Base-by-base conservation (phyloP, 2,113 vertebrate species). In the Papio anubis region DNA sequence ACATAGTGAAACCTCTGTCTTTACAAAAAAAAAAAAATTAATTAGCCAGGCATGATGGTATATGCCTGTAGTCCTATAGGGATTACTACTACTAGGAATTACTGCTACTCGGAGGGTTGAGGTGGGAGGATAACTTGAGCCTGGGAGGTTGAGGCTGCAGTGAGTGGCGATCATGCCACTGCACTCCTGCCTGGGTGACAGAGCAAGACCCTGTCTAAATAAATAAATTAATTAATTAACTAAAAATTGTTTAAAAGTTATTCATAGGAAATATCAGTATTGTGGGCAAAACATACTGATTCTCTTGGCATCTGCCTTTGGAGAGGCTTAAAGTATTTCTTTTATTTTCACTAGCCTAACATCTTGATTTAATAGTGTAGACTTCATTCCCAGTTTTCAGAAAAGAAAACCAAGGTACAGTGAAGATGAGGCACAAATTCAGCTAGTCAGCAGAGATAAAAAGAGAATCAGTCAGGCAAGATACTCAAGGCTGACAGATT, bases 401-500 rank as follows among this genome's bases (percentile, higher is more conserved):
- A 85, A 95, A 80, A 89, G 66, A 61, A 88, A 93, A 61, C 32
- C 32, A 89, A 92, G 25, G 38, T 48, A 25, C 73, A 72, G n/a
- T 40, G 73, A 84, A 75, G 32, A 91, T 27, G 21, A 94, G n/a
- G 78, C 50, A 79, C 81, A 48, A 25, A 68, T 78, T 64, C 30
- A 70, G 72, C 48, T 25, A 84, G 30, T 55, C 43, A 16, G 27
- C 79, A 80, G 64, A 87, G 12, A 92, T 66, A 81, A 73, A 88
- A 70, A 82, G 50, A 84, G 91, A 96, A 82, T 95, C 88, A 79
- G 27, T 55, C 73, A 66, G 59, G 80, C 90, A 91, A 97, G 91
- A 96, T 11, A 43, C 89, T 94, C 86, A 95, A 96, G 93, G 64
- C 96, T 94, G 91, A 93, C 20, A 97, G 85, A 94, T 0, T 78